phyloP scores from a whole-genome alignment of 2,888 invertebrate genomes.

The Diploptera punctata region DNA sequence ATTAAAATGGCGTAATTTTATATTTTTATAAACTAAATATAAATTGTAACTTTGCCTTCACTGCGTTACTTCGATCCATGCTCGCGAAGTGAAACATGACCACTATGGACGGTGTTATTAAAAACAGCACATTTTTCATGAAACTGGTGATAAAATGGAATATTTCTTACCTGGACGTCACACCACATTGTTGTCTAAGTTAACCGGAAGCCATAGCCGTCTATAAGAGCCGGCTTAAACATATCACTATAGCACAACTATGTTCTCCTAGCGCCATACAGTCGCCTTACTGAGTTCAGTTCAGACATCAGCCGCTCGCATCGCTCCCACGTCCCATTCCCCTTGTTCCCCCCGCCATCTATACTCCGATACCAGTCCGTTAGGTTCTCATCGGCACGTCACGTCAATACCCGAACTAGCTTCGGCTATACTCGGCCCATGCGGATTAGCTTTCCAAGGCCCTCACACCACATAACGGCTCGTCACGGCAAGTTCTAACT shows the following conservation, averaged over 20 bases:
- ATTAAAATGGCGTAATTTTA: too few species aligned
- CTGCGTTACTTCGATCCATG: too few species aligned
- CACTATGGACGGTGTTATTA: too few species aligned
- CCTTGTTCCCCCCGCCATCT: not conserved
- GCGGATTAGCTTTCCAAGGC: conserved; percentile 24
- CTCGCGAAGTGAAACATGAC: too few species aligned
- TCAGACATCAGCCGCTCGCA: conserved; percentile 32
- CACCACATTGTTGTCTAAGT: conserved; percentile 39
- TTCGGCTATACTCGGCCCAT: not conserved
- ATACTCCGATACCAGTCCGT: conserved; percentile 34
- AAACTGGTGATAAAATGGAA: not conserved
- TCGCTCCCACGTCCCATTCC: conserved; percentile 17
- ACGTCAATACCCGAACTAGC: conserved; percentile 19
- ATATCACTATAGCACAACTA: conserved; percentile 34
- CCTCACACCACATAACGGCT: conserved; percentile 20
- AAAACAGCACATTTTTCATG: too few species aligned
- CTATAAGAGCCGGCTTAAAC: conserved; percentile 27
- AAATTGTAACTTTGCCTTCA: too few species aligned
- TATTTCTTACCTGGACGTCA: conserved; percentile 40
- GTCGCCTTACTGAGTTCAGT: conserved; percentile 37
- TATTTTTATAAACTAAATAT: too few species aligned
- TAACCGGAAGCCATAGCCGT: conserved; percentile 39
- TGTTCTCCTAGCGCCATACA: conserved; percentile 33
- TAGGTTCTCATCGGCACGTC: conserved; percentile 34
- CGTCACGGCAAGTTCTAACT: conserved; percentile 34